Evolutionary conservation across 2,113 vertebrate species (phyloP), one percentile per base, ranked within the genome.

Genomic region (Echinops telfairi): DNA sequence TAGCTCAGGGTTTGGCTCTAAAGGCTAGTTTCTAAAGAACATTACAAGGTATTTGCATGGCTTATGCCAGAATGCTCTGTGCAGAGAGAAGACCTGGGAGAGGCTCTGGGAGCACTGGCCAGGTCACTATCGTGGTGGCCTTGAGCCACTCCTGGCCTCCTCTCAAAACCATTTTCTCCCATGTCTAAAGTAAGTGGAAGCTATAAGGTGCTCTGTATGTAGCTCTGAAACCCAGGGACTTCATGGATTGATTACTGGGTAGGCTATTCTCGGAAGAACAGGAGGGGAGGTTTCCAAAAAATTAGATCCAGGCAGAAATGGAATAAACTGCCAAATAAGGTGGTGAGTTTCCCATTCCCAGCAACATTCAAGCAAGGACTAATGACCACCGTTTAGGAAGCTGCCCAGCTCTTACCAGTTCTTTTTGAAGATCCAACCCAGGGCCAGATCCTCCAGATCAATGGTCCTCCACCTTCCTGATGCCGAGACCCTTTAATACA

Each of bases 11-110:
- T 64, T 80, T 60, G 68, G n/a, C 79, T 68, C 84, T 79, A 93
- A 93, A 94, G 90, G 94, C 92, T 76, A 1, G 36, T 14, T 64
- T 64, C 88, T 96, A 93, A 95, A 93, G 91, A 95, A 93, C 91
- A 88, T 78, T 14, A 53, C 43, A 15, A 82, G 31, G 15, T 0
- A 33, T 93, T 82, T 6, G 0, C 36, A 60, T 38, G 38, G 43
- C 60, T 33, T 43, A 40, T 68, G 86, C 89, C 58, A 76, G 53
- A 87, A 9, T 12, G 47, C 47, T 53, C 47, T 53, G 47, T 14
- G 47, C 71, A 64, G 77, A 57, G 31, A 6, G 82, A 77, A 53
- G 22, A 9, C 58, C 92, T 11, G 64, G 64, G 91, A 31, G 57
- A 57, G 14, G 12, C 71, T 77, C 81, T 58, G 29, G 66, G 47